Evolutionary conservation across 2,888 invertebrate genomes (phyloP), one percentile per base, ranked within the genome.

Genomic region (Merodon equestris): DNA sequence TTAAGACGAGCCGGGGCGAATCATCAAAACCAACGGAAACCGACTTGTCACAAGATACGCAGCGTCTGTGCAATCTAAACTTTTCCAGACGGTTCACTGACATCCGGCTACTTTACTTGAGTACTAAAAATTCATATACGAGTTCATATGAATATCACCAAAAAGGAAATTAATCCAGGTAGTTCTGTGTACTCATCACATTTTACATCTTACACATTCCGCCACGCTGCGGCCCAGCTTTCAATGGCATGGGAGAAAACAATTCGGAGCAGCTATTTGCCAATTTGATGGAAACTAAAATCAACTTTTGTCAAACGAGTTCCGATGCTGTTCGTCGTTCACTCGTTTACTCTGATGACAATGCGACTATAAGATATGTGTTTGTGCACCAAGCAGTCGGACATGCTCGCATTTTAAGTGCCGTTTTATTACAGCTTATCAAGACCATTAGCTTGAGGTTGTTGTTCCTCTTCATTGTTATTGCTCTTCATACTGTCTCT

Each of bases 161-260:
- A 13, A 48, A 9, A 1, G 14, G 27, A 17, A 45, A 18, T 57
- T 36, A 77, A 77, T 51, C 61, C 66, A 61, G 73, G 61, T 61
- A 12, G 40, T 19, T 9, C 19, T 42, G 57, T 56, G 19, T n/a
- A 58, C 1, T 9, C 13, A 42, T 45, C 15, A 5, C 40, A 38
- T 9, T 48, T 58, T 27, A 27, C 27, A 27, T 27, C 27, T 27
- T 7, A 27, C 27, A 27, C 7, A 27, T 27, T 27, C 7, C 27
- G 45, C 50, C 47, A 27, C 7, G 7, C 7, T 27, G 2, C 27
- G 45, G 44, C 47, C 38, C 36, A 51, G 34, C 64, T 66, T 70
- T 70, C 48, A 57, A 42, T 54, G 63, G 40, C 63, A 79, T 79
- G 77, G 77, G 77, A 79, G 77, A 79, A 56, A 66, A 58, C 13